Evolutionary conservation across 1,140 invertebrate genomes (phyloP).

Genomic region (Drosophila setifemur): DNA sequence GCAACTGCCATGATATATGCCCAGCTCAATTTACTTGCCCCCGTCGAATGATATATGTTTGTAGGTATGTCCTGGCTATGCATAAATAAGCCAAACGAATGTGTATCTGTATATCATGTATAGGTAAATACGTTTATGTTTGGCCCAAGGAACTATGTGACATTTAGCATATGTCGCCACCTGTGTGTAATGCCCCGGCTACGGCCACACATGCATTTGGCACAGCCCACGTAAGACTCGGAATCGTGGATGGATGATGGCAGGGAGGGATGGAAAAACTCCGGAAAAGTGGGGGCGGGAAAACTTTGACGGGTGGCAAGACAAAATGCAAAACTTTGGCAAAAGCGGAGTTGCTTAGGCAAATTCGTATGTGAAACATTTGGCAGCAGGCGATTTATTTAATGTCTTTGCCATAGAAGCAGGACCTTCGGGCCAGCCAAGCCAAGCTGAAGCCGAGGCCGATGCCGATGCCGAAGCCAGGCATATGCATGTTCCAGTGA

Average conservation of each 20-base stretch:
- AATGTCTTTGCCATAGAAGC: slow-evolving; percentile 66
- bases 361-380: slow-evolving; percentile 79
- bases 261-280: background rate
- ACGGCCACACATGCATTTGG: slow-evolving; percentile 64
- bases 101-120: slow-evolving; percentile 19
- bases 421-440: slow-evolving; percentile 1
- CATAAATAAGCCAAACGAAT: slow-evolving; percentile 50
- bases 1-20: slow-evolving; percentile 19
- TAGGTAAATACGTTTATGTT: slow-evolving; percentile 8
- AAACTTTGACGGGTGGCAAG: slow-evolving; percentile 41
- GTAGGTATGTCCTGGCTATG: slow-evolving; percentile 11
- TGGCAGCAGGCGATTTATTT: slow-evolving; percentile 79
- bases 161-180: slow-evolving; percentile 76
- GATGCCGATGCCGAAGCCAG: too few relatives aligned
- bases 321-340: slow-evolving; percentile 72
- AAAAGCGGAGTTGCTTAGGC: slow-evolving; percentile 70
- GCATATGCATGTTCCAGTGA: slow-evolving; percentile 77
- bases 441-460: too few relatives aligned
- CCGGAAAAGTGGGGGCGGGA: background rate
- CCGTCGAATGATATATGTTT: slow-evolving; percentile 3
- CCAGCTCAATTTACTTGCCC: slow-evolving; percentile 20
- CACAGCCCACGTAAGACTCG: slow-evolving; percentile 35
- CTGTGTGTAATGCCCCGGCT: slow-evolving; percentile 67
- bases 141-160: slow-evolving; percentile 62
- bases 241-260: too few relatives aligned